Evolutionary conservation across 1,140 invertebrate genomes (phyloP).

Genomic region (Atta colombica): DNA sequence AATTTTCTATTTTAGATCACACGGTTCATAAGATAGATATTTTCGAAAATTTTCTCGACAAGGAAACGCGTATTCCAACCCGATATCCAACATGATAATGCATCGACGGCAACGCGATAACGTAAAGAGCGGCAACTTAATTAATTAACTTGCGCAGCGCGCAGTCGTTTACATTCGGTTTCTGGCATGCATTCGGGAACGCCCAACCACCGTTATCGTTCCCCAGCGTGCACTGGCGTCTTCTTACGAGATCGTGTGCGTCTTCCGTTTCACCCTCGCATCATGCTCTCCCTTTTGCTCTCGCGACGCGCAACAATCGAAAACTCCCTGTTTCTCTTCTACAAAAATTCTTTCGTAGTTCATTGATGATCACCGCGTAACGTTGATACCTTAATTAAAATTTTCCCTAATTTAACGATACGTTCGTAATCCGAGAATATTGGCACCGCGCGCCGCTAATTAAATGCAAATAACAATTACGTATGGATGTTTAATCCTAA

Average conservation of each 20-base stretch:
- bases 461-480: neutral
- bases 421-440: slow-evolving; percentile 19
- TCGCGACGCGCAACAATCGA: slow-evolving; percentile 8
- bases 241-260: slow-evolving; percentile 69
- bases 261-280: slow-evolving; percentile 34
- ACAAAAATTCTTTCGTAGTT: slow-evolving; percentile 40
- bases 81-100: slow-evolving; percentile 47
- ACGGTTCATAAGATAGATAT: no score
- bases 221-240: slow-evolving; percentile 78
- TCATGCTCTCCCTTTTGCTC: neutral
- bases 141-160: slow-evolving; percentile 80
- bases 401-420: slow-evolving; percentile 14
- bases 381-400: slow-evolving; percentile 52
- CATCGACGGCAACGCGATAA: slow-evolving; percentile 32
- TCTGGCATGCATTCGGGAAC: slow-evolving; percentile 65
- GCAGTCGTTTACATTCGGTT: slow-evolving; percentile 79
- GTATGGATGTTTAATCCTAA: neutral
- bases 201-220: slow-evolving; percentile 73
- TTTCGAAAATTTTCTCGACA: slow-evolving; percentile 32
- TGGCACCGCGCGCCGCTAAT: slow-evolving; percentile 5
- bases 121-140: slow-evolving; percentile 73
- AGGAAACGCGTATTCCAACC: neutral
- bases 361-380: slow-evolving; percentile 31
- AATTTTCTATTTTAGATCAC: slow-evolving; percentile 2
- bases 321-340: slow-evolving; percentile 20